Evolutionary conservation across 2,797 vertebrate genomes (phyloP).

Genomic region (Trichosurus vulpecula): DNA sequence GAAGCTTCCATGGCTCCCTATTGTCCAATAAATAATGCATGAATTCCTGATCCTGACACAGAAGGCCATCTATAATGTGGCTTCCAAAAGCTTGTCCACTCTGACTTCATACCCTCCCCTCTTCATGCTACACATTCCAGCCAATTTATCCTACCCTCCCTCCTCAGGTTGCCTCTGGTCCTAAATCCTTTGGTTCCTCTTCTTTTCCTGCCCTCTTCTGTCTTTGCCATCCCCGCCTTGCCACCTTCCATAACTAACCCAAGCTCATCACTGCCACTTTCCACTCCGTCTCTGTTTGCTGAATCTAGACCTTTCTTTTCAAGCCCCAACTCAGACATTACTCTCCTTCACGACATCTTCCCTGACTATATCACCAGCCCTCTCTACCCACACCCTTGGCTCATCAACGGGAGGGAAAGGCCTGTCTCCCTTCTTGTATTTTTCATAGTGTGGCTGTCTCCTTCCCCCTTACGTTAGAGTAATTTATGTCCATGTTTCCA

Average conservation of each 20-base stretch:
- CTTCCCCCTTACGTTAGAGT: neutral
- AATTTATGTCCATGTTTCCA: neutral
- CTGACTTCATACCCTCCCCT: neutral
- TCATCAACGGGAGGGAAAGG: neutral
- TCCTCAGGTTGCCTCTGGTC: neutral
- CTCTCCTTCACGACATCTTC: neutral
- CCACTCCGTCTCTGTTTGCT: neutral
- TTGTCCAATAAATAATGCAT: neutral
- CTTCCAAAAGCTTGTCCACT: neutral
- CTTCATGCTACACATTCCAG: neutral
- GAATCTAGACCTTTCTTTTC: neutral
- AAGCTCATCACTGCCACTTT: neutral
- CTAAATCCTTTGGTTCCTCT: neutral
- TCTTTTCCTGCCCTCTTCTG: neutral
- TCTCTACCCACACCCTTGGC: neutral
- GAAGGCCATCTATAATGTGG: neutral
- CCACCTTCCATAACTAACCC: neutral
- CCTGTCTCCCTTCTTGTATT: neutral
- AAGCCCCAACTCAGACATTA: neutral
- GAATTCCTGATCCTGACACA: neutral
- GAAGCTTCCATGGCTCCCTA: neutral
- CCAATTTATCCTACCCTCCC: neutral
- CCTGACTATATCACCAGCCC: neutral
- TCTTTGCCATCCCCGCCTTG: neutral
- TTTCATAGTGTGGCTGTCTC: neutral